These are phyloP conservation scores for Propithecus deckenii DNA, from an alignment of 2,797 vertebrate species.

Conservation along the genomic window DNA sequence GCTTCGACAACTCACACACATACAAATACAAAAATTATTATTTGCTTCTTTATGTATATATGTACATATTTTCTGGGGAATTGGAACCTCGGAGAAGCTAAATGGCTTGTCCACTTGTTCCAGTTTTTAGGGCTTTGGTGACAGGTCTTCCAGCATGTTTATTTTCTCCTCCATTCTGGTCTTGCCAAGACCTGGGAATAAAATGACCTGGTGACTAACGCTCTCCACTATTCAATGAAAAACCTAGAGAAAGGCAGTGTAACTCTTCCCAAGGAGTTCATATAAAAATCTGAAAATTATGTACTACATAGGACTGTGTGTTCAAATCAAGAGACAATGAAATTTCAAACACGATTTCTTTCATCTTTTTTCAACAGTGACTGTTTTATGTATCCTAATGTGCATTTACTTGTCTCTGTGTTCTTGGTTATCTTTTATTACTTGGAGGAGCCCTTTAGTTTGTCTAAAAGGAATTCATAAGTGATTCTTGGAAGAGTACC, in stretches of 20 bases:
- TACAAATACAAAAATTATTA: background rate
- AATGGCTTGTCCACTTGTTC: background rate
- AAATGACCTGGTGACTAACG: background rate
- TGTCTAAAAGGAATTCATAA: background rate
- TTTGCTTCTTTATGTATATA: background rate
- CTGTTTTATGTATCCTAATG: background rate
- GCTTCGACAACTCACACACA: background rate
- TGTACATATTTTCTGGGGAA: background rate
- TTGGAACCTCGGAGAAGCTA: background rate
- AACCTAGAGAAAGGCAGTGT: background rate
- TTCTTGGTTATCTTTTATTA: background rate
- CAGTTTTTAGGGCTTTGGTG: background rate
- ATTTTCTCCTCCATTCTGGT: background rate
- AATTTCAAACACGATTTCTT: background rate
- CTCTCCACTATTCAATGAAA: background rate
- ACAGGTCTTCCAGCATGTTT: background rate
- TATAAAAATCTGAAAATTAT: background rate
- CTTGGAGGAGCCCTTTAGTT: background rate
- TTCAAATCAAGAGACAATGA: background rate
- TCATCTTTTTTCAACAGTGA: background rate
- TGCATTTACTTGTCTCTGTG: background rate
- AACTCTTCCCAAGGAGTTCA: background rate
- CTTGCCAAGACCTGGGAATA: background rate
- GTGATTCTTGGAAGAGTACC: background rate
- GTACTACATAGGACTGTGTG: background rate